Evolutionary conservation across 2,113 vertebrate genomes (phyloP), one percentile per base, ranked within the genome.

Genomic region (Elephantulus edwardii): DNA sequence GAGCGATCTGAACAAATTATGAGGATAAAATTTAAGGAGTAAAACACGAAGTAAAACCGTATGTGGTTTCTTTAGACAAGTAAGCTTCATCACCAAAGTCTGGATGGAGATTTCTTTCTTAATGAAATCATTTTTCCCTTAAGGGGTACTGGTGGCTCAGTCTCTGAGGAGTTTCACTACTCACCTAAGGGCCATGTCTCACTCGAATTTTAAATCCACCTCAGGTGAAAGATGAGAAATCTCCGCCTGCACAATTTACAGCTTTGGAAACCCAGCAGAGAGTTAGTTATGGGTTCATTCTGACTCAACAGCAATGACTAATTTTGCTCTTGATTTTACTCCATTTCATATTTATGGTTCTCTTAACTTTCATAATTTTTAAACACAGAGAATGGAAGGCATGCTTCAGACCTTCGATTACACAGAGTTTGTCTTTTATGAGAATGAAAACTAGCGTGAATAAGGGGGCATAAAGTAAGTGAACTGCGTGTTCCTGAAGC

Each of bases 331-430:
- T 86, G 20, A 28, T 79, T 64, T 46, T 56, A 4, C 64, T 68
- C 17, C 3, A 90, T 58, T 93, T 82, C 2, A 44, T 81, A 42
- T 54, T 40, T 87, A 7, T 12, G 62, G 16, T 87, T 77, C 8
- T 78, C 74, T n/a, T 86, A 50, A 84, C n/a, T 66, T 12, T 70
- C 46, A 52, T 26, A 30, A 44, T 79, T 72, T 62, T 76, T 92
- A 78, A 89, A 54, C 46, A 70, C 50, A 86, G 86, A 83, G 7
- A 64, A 44, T 33, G 62, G 10, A 62, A 93, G 88, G 50, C 64
- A 58, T 68, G 58, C 71, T 81, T 92, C 28, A 87, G 30, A 72
- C 60, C n/a, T 87, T 83, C 89, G n/a, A 75, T 83, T 52, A 75
- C 19, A 79, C 10, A 30, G 40, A 87, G 8, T 95, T 89, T 56